phyloP scores from a whole-genome alignment of 23 tunicate genomes.

The Trididemnum clinides region DNA sequence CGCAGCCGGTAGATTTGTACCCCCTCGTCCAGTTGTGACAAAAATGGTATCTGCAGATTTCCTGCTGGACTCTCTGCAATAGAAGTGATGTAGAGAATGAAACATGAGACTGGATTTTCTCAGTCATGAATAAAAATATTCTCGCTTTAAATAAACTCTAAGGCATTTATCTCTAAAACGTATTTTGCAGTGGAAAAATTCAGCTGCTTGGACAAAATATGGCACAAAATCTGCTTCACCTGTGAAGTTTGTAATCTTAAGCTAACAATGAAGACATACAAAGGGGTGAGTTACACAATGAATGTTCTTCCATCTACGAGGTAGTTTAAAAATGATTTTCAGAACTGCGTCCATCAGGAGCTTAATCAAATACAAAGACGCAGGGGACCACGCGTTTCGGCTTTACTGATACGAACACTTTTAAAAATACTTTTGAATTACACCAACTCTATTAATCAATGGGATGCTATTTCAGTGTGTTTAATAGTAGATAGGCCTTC shows the following conservation, averaged over 20 bases:
- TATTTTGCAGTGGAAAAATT: conserved; percentile 61
- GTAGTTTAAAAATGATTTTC: neutral
- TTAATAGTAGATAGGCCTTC: no score
- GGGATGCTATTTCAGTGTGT: neutral
- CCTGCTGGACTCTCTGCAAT: no score
- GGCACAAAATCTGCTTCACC: conserved; percentile 77
- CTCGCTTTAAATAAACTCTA: neutral
- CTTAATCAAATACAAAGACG: no score
- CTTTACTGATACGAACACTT: neutral
- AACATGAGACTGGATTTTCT: no score
- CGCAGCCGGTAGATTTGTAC: no score
- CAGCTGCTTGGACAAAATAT: conserved; percentile 61
- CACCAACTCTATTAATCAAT: neutral
- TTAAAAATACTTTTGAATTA: neutral
- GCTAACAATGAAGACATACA: conserved; percentile 71
- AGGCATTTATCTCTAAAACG: no score
- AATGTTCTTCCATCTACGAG: neutral
- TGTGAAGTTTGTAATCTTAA: conserved; percentile 59
- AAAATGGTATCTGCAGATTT: no score
- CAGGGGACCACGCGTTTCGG: no score
- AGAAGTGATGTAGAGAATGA: no score
- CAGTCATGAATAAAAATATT: neutral
- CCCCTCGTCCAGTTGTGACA: no score
- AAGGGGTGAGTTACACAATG: conserved; percentile 53
- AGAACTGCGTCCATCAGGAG: no score